These are phyloP conservation scores for Formica aserva DNA, from an alignment of 2,888 invertebrate genomes.

Conservation along the genomic window DNA sequence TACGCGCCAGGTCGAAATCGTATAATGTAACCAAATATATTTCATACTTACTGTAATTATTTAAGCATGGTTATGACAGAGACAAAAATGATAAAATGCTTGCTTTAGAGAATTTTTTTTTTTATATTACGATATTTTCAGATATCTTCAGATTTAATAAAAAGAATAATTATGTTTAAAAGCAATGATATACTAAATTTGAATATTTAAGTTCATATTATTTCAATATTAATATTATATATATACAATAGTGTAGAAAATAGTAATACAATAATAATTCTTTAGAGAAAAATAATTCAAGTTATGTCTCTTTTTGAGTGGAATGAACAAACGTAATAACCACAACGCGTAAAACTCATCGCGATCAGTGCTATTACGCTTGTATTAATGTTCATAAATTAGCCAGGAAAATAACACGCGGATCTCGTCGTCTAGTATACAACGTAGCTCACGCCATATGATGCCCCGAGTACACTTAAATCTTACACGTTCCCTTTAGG, in stretches of 20 bases:
- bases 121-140: not conserved
- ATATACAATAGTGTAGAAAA: not conserved
- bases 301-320: not conserved
- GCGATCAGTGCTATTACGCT: not conserved
- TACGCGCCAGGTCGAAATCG: not conserved
- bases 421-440: not conserved
- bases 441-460: constrained; percentile 58
- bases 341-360: not conserved
- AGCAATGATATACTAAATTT: not conserved
- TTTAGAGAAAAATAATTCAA: not conserved
- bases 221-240: not conserved
- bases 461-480: constrained; percentile 77
- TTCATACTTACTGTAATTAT: not conserved
- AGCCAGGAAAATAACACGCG: not conserved
- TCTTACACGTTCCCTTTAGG: constrained; percentile 72
- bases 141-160: not conserved
- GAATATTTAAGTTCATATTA: not conserved
- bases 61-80: not conserved
- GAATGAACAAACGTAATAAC: not conserved
- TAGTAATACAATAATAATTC: not conserved
- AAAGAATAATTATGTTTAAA: not conserved
- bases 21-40: not conserved
- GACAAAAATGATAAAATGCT: not conserved
- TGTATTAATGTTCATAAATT: constrained; percentile 10
- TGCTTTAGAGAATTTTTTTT: not conserved